phyloP scores from a whole-genome alignment of 2,888 invertebrate genomes.

The Notodonta ziczac region DNA sequence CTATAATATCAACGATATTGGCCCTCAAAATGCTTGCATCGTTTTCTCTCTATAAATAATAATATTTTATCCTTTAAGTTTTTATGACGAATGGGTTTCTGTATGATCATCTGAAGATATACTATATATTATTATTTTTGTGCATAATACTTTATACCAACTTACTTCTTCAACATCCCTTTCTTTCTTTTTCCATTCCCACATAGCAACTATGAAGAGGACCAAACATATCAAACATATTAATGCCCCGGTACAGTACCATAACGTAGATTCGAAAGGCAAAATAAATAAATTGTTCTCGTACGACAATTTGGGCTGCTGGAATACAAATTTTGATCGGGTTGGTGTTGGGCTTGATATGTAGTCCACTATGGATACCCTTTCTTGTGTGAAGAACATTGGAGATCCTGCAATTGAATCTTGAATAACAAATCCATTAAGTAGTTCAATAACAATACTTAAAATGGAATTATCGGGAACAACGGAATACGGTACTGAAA shows the following conservation, averaged over 20 bases:
- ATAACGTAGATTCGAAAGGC: conserved; percentile 87
- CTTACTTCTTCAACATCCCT: conserved; percentile 32
- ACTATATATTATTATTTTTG: no score
- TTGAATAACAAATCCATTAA: background rate
- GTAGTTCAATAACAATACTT: no score
- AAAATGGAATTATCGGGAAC: no score
- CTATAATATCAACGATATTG: conserved; percentile 75
- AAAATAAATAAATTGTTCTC: conserved; percentile 89
- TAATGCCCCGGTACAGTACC: conserved; percentile 83
- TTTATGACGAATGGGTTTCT: no score
- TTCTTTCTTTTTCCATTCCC: conserved; percentile 70
- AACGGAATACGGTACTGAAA: no score
- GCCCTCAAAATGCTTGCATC: conserved; percentile 67
- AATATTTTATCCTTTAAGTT: background rate
- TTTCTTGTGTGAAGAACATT: conserved; percentile 86
- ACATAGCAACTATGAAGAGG: conserved; percentile 61
- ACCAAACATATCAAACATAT: conserved; percentile 72
- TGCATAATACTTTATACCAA: background rate
- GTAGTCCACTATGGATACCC: conserved; percentile 86
- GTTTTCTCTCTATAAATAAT: conserved; percentile 51
- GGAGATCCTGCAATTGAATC: conserved; percentile 80
- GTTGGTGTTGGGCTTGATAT: conserved; percentile 88
- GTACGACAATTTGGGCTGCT: conserved; percentile 89
- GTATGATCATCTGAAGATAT: no score
- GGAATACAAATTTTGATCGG: conserved; percentile 88